Conservation (phyloP, 2,888 invertebrate species). For the Melikaiella ostensackeni region DNA sequence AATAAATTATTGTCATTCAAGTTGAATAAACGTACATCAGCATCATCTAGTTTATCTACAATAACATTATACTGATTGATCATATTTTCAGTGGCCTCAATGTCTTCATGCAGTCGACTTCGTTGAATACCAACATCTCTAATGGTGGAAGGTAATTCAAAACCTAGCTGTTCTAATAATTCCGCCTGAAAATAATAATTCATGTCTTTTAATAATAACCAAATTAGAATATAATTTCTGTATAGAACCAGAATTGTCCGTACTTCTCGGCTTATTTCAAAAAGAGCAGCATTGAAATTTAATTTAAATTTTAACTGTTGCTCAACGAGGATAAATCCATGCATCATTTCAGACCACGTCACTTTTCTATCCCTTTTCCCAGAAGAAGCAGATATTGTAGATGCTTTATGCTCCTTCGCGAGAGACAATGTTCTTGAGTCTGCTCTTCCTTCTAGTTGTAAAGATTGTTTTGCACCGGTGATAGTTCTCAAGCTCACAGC, state of each 20-base stretch:
- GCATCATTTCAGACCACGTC: constrained; percentile 86
- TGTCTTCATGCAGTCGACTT: constrained; percentile 82
- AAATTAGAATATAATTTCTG: no score
- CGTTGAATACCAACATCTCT: constrained; percentile 82
- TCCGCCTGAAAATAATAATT: constrained; percentile 71
- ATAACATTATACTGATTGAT: constrained; percentile 83
- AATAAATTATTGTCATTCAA: neutral
- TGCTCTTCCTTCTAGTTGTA: neutral
- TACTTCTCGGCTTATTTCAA: constrained; percentile 83
- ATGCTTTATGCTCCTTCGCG: constrained; percentile 43
- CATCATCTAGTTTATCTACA: constrained; percentile 82
- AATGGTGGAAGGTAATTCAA: constrained; percentile 79
- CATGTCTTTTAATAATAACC: neutral
- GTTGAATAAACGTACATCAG: constrained; percentile 80
- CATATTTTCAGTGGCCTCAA: constrained; percentile 81
- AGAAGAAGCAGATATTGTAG: constrained; percentile 45
- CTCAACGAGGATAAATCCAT: constrained; percentile 83
- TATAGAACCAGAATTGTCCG: neutral
- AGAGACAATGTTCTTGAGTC: constrained; percentile 11
- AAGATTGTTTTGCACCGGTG: neutral
- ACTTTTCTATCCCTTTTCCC: constrained; percentile 63
- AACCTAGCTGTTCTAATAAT: constrained; percentile 85
- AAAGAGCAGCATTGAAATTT: constrained; percentile 83
- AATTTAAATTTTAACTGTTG: constrained; percentile 83
- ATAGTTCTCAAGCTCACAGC: neutral